Percentiles rank a stretch among this genome's conserved stretches.
These are phyloP conservation scores for Crocallis elinguaria DNA, from an alignment of 2,888 invertebrate species.

Conservation along the genomic window DNA sequence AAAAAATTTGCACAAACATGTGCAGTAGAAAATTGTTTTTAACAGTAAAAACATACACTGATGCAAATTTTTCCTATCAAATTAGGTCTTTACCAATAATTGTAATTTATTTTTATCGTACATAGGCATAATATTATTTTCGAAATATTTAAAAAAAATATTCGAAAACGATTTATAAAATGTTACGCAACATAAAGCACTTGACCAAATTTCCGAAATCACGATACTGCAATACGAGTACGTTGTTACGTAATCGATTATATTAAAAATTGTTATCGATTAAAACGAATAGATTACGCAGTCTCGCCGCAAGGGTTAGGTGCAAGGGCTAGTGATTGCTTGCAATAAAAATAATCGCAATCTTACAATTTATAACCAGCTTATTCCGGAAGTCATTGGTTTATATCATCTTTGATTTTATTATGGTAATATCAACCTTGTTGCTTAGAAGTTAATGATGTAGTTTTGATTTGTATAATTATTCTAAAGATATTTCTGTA, in stretches of 20 bases:
- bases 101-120: no score
- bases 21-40: no score
- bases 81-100: no score
- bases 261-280: constrained; percentile 33
- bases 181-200: constrained; percentile 9
- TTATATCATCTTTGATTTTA: constrained; percentile 1
- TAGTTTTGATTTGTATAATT: background rate
- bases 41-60: no score
- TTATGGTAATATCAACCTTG: background rate
- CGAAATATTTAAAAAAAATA: no score
- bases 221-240: constrained; percentile 10
- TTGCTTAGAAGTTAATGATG: background rate
- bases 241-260: constrained; percentile 28
- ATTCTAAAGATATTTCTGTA: background rate
- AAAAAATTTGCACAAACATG: no score
- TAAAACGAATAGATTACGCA: constrained; percentile 43
- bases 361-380: constrained; percentile 41
- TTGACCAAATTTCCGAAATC: constrained; percentile 14
- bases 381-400: constrained; percentile 34
- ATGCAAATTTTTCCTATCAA: no score
- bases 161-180: no score
- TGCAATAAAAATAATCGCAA: constrained; percentile 44
- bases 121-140: no score
- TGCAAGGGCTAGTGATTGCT: constrained; percentile 47
- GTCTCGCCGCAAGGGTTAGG: constrained; percentile 41